These are phyloP conservation scores for Elaphurus davidianus DNA, from an alignment of 2,113 vertebrate species.

Conservation along the genomic window DNA sequence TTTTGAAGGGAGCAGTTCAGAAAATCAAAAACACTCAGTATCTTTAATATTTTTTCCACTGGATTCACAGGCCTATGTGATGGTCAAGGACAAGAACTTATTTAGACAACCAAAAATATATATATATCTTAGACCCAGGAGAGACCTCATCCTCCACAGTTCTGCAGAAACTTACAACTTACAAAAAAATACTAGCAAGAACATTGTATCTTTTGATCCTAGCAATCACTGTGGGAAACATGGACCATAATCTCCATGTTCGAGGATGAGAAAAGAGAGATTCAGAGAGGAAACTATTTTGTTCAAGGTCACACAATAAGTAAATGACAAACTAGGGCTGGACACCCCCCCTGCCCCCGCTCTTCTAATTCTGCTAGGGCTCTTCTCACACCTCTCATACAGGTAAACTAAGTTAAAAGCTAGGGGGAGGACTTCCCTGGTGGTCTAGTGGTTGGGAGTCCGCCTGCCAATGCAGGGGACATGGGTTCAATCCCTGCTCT, in stretches of 20 bases:
- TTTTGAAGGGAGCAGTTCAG: slow-evolving; percentile 24
- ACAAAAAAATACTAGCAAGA: neutral
- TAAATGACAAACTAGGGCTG: neutral
- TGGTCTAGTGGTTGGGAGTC: neutral
- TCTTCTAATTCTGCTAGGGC: neutral
- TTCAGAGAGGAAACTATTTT: neutral
- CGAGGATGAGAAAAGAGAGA: neutral
- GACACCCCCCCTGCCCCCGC: neutral
- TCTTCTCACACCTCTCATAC: neutral
- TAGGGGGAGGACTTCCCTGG: neutral
- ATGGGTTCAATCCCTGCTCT: neutral
- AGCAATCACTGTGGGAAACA: neutral
- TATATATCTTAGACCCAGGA: neutral
- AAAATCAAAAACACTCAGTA: slow-evolving; percentile 30
- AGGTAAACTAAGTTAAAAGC: neutral
- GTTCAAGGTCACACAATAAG: neutral
- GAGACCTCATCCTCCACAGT: neutral
- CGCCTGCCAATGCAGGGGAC: neutral
- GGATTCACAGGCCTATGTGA: neutral
- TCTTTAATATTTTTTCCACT: neutral
- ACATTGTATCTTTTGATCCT: neutral
- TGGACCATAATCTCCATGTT: neutral
- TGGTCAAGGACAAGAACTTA: slow-evolving; percentile 1
- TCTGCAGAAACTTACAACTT: neutral
- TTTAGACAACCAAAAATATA: neutral